These are phyloP conservation scores for Lampris incognitus DNA, from an alignment of 2,113 vertebrate species.

Conservation along the genomic window DNA sequence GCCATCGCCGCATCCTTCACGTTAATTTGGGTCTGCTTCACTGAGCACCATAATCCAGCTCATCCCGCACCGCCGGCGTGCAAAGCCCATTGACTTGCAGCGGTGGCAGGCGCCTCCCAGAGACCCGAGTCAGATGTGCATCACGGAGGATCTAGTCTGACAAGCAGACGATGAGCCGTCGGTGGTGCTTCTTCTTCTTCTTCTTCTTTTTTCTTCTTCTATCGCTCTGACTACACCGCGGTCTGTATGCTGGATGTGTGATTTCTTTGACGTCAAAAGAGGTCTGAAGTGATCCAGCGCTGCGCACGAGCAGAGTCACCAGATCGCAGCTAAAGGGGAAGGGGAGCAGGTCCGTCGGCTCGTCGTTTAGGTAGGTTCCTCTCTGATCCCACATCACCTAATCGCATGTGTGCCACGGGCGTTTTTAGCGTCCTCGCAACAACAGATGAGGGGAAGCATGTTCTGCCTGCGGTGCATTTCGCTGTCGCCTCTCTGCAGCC, in stretches of 20 bases:
- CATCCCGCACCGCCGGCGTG: no score
- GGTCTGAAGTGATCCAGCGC: conserved; percentile 68
- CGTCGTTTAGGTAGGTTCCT: conserved; percentile 68
- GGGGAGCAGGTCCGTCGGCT: conserved; percentile 60
- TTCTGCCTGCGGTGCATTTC: conserved; percentile 16
- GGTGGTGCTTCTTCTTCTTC: conserved; percentile 26
- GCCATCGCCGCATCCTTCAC: no score
- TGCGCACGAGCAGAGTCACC: conserved; percentile 70
- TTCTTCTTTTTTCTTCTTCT: no score
- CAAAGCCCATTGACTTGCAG: neutral
- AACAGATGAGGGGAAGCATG: neutral
- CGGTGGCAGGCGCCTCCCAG: neutral
- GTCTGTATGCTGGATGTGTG: conserved; percentile 67
- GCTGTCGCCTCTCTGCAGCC: conserved; percentile 41
- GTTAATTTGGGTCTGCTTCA: no score
- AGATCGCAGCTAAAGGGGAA: conserved; percentile 70
- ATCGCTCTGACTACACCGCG: no score
- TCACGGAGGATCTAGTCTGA: conserved; percentile 20
- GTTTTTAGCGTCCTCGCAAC: no score
- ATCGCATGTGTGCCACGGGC: neutral
- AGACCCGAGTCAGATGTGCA: conserved; percentile 25
- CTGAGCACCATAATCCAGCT: no score
- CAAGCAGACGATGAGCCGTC: conserved; percentile 22
- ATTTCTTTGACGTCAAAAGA: conserved; percentile 76
- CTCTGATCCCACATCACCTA: neutral